Evolutionary conservation across 1,140 invertebrate species (phyloP), one percentile per base, ranked within the genome.

Genomic region (Zophobas atratus): DNA sequence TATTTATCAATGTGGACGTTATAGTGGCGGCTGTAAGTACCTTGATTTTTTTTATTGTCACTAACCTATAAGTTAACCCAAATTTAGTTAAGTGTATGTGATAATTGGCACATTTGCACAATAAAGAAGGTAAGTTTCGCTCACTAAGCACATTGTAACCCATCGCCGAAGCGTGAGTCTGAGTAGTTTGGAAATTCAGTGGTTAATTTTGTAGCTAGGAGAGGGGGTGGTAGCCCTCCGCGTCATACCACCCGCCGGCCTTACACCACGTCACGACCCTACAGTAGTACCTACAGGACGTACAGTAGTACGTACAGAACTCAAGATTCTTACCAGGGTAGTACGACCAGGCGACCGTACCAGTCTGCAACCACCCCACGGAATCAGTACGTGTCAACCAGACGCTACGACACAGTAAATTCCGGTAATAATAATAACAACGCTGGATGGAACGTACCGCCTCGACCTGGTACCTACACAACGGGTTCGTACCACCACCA

Each of bases 1-100:
- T 33, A 36, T 70, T 33, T 43, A 48, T 38, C 39, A 70, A 70
- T 43, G 63, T 70, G 63, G 39, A 1, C 63, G 39, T 3, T 70
- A 70, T 3, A 20, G 20, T 20, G 60, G 60, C 32, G 63, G 63
- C 3, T 39, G 60, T 67, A 41, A 67, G 60, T 67, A 67, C 8
- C 20, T 55, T 55, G 35, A 55, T 33, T 33, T 2, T 6, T 55
- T 34, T 34, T 6, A 20, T 55, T 34, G 53, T 34, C 33, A 34
- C 32, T 3, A 0, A 55, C 0, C 35, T 55, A 6, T 4, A 6
- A 51, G 6, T 20, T 51, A 51, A 51, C 49, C 2, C 49, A 51
- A 51, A 51, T 20, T 20, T 20, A 20, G 20, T 20, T 20, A 20
- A 20, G 20, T 20, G 20, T 20, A 20, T 20, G 20, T 20, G 20